Percentiles rank a stretch among this genome's conserved stretches.
These are phyloP conservation scores for Palloptera scutellata DNA, from an alignment of 2,888 invertebrate genomes.

Conservation along the genomic window DNA sequence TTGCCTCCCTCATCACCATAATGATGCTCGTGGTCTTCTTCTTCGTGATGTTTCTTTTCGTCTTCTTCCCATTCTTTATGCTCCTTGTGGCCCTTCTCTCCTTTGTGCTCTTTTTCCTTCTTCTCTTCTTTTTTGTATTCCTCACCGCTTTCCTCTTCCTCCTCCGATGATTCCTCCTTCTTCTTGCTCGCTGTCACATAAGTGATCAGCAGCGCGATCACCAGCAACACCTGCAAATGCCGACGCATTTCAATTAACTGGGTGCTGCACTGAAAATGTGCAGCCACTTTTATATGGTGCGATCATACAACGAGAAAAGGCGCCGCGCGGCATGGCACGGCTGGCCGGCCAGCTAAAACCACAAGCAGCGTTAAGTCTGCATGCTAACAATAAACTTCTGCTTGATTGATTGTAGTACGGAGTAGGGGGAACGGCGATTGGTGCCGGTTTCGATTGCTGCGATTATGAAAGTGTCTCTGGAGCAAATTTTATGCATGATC, in stretches of 20 bases:
- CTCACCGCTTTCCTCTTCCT: constrained; percentile 59
- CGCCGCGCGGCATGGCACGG: too few relatives aligned
- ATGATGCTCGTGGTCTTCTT: constrained; percentile 80
- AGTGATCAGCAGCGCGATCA: constrained; percentile 52
- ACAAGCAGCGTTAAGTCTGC: not conserved
- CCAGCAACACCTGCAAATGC: constrained; percentile 50
- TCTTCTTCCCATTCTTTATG: constrained; percentile 81
- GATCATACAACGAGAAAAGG: too few relatives aligned
- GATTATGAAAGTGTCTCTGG: constrained; percentile 38
- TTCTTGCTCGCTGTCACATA: constrained; percentile 47
- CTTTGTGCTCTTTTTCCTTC: constrained; percentile 73
- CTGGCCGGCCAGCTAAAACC: too few relatives aligned
- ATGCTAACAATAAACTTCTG: too few relatives aligned
- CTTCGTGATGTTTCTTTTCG: constrained; percentile 79
- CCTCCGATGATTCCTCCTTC: constrained; percentile 56
- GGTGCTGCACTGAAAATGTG: not conserved
- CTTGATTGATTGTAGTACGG: too few relatives aligned
- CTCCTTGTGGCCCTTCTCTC: constrained; percentile 80
- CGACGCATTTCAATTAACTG: constrained; percentile 42
- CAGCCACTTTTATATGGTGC: constrained; percentile 11
- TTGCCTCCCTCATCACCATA: constrained; percentile 81
- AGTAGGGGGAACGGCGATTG: not conserved
- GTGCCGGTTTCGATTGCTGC: constrained; percentile 1
- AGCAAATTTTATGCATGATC: constrained; percentile 37
- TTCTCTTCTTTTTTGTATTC: constrained; percentile 57